Conservation (phyloP, 2,113 vertebrate genomes). For the Paramisgurnus dabryanus region DNA sequence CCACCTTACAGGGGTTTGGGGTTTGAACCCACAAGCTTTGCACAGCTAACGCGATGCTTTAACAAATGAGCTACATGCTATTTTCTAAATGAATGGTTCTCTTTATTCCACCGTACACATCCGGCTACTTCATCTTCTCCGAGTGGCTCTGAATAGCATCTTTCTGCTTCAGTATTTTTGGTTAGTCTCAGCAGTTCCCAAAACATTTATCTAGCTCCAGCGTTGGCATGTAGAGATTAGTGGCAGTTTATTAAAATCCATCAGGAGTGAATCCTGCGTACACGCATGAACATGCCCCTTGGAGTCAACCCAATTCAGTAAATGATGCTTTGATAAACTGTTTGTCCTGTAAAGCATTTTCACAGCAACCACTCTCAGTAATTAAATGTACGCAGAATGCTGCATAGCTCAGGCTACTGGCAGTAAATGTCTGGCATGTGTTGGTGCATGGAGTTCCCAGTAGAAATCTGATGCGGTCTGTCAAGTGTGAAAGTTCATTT, state of each 20-base stretch:
- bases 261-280: slow-evolving; percentile 38
- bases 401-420: slow-evolving; percentile 2
- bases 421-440: neutral
- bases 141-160: neutral
- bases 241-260: slow-evolving; percentile 40
- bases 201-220: slow-evolving; percentile 21
- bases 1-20: too few relatives aligned
- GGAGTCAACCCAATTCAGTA: slow-evolving; percentile 50
- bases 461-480: neutral
- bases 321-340: slow-evolving; percentile 52
- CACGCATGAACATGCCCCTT: slow-evolving; percentile 40
- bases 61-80: too few relatives aligned
- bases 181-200: slow-evolving; percentile 18
- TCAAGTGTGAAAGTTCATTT: neutral
- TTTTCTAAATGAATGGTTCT: slow-evolving; percentile 5
- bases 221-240: slow-evolving; percentile 23
- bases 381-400: slow-evolving; percentile 41
- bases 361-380: slow-evolving; percentile 44
- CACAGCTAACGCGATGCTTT: too few relatives aligned
- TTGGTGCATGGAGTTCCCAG: neutral
- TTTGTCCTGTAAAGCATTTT: slow-evolving; percentile 55
- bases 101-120: neutral
- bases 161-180: slow-evolving; percentile 13
- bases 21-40: too few relatives aligned
- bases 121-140: neutral